These are phyloP conservation scores for Dendropsophus ebraccatus DNA, from an alignment of 2,113 vertebrate genomes.

Conservation along the genomic window DNA sequence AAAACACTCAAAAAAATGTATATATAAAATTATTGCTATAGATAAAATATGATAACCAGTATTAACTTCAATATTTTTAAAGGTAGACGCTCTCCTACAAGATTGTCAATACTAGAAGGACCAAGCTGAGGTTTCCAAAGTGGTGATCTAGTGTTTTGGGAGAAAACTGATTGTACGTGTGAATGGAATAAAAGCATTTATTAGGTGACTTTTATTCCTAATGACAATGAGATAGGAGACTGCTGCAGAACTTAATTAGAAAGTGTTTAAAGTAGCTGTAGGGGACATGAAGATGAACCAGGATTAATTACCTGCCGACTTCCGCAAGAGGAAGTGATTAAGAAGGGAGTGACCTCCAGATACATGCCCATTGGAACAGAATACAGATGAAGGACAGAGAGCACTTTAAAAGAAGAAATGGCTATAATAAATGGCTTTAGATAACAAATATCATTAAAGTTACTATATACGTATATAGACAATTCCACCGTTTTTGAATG, in stretches of 20 bases:
- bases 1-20: not conserved
- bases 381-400: constrained; percentile 34
- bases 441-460: not conserved
- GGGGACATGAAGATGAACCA: constrained; percentile 20
- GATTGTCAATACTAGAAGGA: not conserved
- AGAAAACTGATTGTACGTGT: not conserved
- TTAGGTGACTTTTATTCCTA: constrained; percentile 23
- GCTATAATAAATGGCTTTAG: not conserved
- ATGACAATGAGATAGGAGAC: constrained; percentile 20
- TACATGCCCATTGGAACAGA: not conserved
- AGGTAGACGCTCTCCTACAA: too few relatives aligned
- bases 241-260: constrained; percentile 21
- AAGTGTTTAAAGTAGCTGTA: constrained; percentile 29
- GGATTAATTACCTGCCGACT: constrained; percentile 45
- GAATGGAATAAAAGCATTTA: not conserved
- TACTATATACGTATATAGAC: not conserved
- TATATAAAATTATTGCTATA: not conserved
- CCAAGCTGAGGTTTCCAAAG: not conserved
- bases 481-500: not conserved
- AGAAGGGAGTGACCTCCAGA: constrained; percentile 24
- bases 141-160: not conserved
- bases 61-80: too few relatives aligned
- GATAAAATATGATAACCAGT: not conserved
- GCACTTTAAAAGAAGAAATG: not conserved
- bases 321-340: constrained; percentile 32